Evolutionary conservation across 2,888 invertebrate species (phyloP), one percentile per base, ranked within the genome.

Genomic region (Diadegma fenestrale): DNA sequence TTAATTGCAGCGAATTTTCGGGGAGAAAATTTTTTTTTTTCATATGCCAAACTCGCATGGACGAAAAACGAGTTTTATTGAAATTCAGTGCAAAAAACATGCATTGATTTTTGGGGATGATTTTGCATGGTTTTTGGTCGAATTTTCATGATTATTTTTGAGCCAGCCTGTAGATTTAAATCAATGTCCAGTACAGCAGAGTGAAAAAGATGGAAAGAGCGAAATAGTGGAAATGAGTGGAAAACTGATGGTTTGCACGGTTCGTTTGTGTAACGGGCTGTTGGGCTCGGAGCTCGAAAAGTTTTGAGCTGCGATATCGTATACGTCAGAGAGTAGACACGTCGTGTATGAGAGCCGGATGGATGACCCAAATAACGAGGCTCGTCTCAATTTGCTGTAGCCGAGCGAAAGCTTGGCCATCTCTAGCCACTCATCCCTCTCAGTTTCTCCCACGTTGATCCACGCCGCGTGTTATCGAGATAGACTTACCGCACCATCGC

Each of bases 341-440:
- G 80, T 77, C 66, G 66, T 76, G 77, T 72, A 68, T 54, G 22
- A 64, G 78, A 71, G 48, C 63, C 73, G 77, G 81, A 66, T 71
- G 80, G 84, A 78, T 85, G 85, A 85, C 81, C 81, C 81, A 81
- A 81, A 85, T 79, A 85, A 75, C 81, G 81, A 69, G 75, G 73
- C 81, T 85, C 81, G 78, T 81, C 81, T 75, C 81, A 81, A 75
- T 85, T 85, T 75, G 68, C 77, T 73, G 45, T 66, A 66, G 45
- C 22, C 80, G 77, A 78, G 71, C 48, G 69, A 41, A 63, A 54
- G 30, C 58, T 61, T 33, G 37, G 64, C 66, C 43, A 37, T 26
- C 37, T 37, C 66, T 17, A 19, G 14, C 58, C n/a, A 3, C 37
- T 26, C 61, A 54, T 37, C 58, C 58, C 58, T 72, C 17, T 72